A percentile compares a stretch with the other conserved stretches of the same genome.
phyloP scores from a whole-genome alignment of 2,888 invertebrate species.

The Hirudinaria manillensis region DNA sequence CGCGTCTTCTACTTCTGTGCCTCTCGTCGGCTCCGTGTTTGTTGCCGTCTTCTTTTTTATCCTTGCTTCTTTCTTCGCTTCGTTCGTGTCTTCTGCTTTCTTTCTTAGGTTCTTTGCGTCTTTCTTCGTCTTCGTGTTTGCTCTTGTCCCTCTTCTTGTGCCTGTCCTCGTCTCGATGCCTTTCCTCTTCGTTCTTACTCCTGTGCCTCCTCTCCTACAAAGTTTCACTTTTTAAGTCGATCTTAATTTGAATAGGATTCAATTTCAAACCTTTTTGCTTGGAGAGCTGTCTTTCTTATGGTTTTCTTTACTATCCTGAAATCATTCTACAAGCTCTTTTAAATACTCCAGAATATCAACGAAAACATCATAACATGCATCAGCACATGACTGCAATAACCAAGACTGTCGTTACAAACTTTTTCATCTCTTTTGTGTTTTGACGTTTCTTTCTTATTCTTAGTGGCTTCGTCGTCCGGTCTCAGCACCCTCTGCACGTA shows the following conservation, averaged over 20 bases:
- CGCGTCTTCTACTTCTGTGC: constrained; percentile 32
- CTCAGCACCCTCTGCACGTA: constrained; percentile 51
- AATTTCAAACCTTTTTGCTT: not conserved
- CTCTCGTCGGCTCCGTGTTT: constrained; percentile 36
- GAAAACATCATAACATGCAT: too few species aligned
- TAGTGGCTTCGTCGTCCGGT: not conserved
- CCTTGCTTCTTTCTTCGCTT: not conserved
- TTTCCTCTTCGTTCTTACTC: not conserved
- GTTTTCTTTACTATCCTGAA: not conserved
- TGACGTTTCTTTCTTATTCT: not conserved
- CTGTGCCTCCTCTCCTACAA: not conserved
- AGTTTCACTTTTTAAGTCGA: not conserved
- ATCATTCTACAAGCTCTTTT: not conserved
- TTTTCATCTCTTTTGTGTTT: constrained; percentile 3
- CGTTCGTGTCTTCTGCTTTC: not conserved
- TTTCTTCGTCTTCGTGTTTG: not conserved
- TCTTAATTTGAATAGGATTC: not conserved
- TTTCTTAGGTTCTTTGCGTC: not conserved
- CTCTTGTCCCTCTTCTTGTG: constrained; percentile 24
- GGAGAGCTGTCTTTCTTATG: not conserved
- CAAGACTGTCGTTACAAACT: not conserved
- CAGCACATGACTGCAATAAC: too few species aligned
- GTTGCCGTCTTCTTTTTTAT: constrained; percentile 29
- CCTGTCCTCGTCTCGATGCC: not conserved
- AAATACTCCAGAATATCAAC: not conserved